phyloP scores from a whole-genome alignment of 2,797 vertebrate species.

The Sparus aurata region DNA sequence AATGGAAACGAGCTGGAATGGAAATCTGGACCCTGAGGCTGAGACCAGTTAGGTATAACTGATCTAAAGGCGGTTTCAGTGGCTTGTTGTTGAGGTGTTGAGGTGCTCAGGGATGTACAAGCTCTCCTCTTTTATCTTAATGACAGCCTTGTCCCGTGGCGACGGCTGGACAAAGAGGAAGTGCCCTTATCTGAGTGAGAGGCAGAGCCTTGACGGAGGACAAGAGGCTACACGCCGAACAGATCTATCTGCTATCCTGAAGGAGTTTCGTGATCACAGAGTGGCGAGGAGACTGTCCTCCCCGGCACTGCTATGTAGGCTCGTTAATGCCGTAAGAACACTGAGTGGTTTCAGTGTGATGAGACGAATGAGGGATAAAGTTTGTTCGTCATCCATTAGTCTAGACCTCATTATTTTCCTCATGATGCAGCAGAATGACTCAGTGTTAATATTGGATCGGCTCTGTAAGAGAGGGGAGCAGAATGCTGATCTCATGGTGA shows the following conservation, averaged over 20 bases:
- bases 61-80: too few relatives aligned
- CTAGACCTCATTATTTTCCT: constrained; percentile 14
- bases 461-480: constrained; percentile 8
- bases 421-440: constrained; percentile 7
- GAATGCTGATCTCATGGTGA: constrained; percentile 10
- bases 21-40: background rate
- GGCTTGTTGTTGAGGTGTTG: background rate
- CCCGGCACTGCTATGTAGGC: background rate
- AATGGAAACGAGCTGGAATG: background rate
- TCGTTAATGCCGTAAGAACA: background rate
- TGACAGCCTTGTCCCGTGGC: constrained; percentile 25
- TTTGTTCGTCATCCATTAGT: background rate
- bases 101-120: constrained; percentile 5
- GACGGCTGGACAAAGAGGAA: constrained; percentile 24
- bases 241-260: background rate
- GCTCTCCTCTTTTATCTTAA: constrained; percentile 40
- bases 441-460: constrained; percentile 33
- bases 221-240: constrained; percentile 10
- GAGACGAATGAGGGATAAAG: background rate
- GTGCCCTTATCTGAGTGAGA: constrained; percentile 29
- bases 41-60: background rate
- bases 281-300: background rate
- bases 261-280: background rate
- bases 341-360: background rate
- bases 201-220: constrained; percentile 10